Conservation (phyloP, 2,113 vertebrate species). For the Gadus chalcogrammus region DNA sequence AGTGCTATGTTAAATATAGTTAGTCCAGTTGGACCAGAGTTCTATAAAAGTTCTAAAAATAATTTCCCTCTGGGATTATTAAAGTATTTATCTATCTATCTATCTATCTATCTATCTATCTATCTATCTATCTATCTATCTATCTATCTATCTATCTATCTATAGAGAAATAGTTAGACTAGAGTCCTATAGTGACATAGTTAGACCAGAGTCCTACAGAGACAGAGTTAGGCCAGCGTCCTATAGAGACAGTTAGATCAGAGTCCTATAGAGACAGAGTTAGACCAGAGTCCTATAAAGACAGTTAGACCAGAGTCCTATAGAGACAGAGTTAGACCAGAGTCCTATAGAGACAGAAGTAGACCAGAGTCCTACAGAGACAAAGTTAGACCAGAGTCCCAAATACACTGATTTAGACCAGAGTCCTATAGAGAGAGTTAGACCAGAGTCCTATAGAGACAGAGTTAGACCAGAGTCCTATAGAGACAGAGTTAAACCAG, state of each 20-base stretch:
- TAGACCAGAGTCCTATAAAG: no score
- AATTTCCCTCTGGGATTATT: no score
- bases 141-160: no score
- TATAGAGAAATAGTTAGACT: no score
- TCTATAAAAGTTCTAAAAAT: no score
- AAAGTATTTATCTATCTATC: no score
- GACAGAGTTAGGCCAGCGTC: conserved; percentile 6
- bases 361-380: no score
- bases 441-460: not conserved
- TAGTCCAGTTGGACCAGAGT: conserved; percentile 1
- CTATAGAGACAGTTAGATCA: not conserved
- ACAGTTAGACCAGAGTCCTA: conserved; percentile 8
- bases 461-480: conserved; percentile 1
- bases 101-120: not conserved
- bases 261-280: no score
- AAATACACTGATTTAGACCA: not conserved
- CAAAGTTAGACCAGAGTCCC: conserved; percentile 2
- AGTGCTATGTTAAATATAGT: not conserved
- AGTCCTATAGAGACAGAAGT: not conserved
- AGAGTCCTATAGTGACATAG: no score
- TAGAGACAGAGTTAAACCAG: conserved; percentile 2
- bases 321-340: no score
- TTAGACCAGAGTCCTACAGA: no score
- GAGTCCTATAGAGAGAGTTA: not conserved
- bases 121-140: no score